Percentiles rank a stretch among this genome's conserved stretches.
Conservation (phyloP, 2,888 invertebrate species). For the Drosophila demipolita region DNA sequence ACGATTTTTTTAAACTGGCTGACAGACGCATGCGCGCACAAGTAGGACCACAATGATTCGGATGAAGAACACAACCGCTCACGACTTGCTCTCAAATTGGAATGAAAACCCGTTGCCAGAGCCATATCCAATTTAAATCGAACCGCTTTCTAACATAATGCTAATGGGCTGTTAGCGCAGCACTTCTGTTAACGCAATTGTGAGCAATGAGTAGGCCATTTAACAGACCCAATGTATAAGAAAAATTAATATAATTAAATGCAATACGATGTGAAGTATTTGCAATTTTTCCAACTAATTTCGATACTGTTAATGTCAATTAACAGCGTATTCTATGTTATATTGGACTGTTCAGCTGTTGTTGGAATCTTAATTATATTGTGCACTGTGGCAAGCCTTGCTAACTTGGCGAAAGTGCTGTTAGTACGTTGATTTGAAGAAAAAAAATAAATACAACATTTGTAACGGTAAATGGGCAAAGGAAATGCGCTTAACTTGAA, state of each 20-base stretch:
- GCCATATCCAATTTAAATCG: slow-evolving; percentile 57
- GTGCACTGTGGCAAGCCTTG: slow-evolving; percentile 10
- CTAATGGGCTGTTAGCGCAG: slow-evolving; percentile 21
- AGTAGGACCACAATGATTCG: slow-evolving; percentile 54
- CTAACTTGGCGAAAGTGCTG: slow-evolving; percentile 56
- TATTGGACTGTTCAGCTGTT: slow-evolving; percentile 4
- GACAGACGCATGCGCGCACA: slow-evolving; percentile 71
- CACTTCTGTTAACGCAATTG: slow-evolving; percentile 28
- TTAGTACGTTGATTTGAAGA: slow-evolving; percentile 56
- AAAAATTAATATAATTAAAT: background rate
- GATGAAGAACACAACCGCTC: slow-evolving; percentile 70
- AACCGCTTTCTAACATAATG: slow-evolving; percentile 42
- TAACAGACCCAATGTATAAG: background rate
- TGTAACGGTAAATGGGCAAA: slow-evolving; percentile 73
- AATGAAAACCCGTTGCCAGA: slow-evolving; percentile 74
- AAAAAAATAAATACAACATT: slow-evolving; percentile 14
- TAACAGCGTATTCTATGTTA: slow-evolving; percentile 1
- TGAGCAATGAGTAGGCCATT: background rate
- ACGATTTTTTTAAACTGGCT: slow-evolving; percentile 63
- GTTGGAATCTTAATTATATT: slow-evolving; percentile 12
- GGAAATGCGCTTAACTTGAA: slow-evolving; percentile 77
- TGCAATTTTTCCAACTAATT: background rate
- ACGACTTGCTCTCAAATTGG: slow-evolving; percentile 82
- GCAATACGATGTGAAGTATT: background rate
- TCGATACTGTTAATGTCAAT: background rate